Base-by-base conservation (phyloP, 2,113 vertebrate species). In the Junco hyemalis region DNA sequence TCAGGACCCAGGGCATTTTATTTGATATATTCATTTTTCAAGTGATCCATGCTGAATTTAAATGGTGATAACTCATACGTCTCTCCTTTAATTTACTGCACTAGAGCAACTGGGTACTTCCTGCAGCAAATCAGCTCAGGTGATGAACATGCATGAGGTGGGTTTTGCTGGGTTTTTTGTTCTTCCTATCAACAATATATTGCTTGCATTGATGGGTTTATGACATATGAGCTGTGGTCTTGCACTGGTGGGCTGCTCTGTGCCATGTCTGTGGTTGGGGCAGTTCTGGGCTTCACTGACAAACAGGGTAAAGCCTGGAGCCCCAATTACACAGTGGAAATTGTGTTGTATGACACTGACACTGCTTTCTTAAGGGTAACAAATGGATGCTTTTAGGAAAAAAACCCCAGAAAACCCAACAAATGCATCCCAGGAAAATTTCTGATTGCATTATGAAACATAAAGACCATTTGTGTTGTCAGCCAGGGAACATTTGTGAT, bases 1-100 rank as follows among this genome's bases (percentile, higher is more conserved):
- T 94, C 84, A 88, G 64, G 74, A 85, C 63, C 28, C 35, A 88
- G 69, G 83, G 65, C 56, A 79, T 90, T 95, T 96, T 93, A 82
- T 91, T 95, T 90, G 63, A 50, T 95, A 47, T 86, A 64, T 88
- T 87, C 23, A 91, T 85, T 90, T 96, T 81, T 73, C 79, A 90
- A 83, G 63, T 18, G 29, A 80, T 83, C 53, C 56, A 36, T 60
- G 25, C 35, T 86, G 87, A 91, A 93, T 97, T 90, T 93, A 76
- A 86, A 69, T 73, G 33, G 33, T 60, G 59, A 88, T 42, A 95
- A 79, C 63, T 91, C 84, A 57, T 60, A 70, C 1, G 2, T 47
- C 69, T 88, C 51, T 50, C 11, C 35, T 85, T 95, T 63, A 90
- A 91, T 86, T 92, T 94, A 91, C 45, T 65, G 47, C 45, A 40